These are phyloP conservation scores for Lepilemur ruficaudatus DNA, from an alignment of 2,797 vertebrate genomes.

Conservation along the genomic window DNA sequence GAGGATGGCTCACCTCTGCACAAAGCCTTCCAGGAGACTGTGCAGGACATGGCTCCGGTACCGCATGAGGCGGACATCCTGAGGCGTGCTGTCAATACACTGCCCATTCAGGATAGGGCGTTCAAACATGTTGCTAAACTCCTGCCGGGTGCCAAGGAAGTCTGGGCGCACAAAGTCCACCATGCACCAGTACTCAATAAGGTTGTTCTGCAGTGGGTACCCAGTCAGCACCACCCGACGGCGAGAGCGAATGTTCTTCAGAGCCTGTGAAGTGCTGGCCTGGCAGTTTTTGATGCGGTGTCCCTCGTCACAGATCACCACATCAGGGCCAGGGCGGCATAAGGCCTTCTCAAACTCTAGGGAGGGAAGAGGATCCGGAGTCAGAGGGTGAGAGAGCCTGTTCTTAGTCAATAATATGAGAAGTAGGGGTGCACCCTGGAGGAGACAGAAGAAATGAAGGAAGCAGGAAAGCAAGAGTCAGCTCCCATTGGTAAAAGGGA, in stretches of 20 bases:
- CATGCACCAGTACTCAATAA: conserved; percentile 99
- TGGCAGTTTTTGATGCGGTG: conserved; percentile 99
- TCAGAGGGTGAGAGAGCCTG: conserved; percentile 74
- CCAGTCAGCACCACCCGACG: conserved; percentile 95
- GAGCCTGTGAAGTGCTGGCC: conserved; percentile 97
- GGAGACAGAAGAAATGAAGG: conserved; percentile 75
- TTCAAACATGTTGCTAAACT: conserved; percentile 99
- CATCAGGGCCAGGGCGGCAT: conserved; percentile 95
- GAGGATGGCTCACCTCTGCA: conserved; percentile 91
- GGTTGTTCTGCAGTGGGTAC: conserved; percentile 99
- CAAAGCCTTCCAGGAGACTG: conserved; percentile 97
- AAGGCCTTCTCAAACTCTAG: conserved; percentile 96
- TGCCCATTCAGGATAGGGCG: conserved; percentile 97
- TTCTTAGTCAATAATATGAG: conserved; percentile 73
- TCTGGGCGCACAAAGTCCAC: conserved; percentile 98
- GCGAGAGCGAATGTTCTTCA: conserved; percentile 97
- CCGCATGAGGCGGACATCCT: conserved; percentile 96
- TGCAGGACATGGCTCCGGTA: conserved; percentile 98
- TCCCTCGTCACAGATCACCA: conserved; percentile 99
- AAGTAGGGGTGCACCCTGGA: conserved; percentile 70
- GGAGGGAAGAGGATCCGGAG: conserved; percentile 75
- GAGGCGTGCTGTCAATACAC: conserved; percentile 96
- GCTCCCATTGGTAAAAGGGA: conserved; percentile 49
- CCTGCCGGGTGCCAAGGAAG: conserved; percentile 96
- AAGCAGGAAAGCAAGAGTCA: conserved; percentile 74